Evolutionary conservation across 2,888 invertebrate genomes (phyloP), one percentile per base, ranked within the genome.

Genomic region (Trachelus stipa): DNA sequence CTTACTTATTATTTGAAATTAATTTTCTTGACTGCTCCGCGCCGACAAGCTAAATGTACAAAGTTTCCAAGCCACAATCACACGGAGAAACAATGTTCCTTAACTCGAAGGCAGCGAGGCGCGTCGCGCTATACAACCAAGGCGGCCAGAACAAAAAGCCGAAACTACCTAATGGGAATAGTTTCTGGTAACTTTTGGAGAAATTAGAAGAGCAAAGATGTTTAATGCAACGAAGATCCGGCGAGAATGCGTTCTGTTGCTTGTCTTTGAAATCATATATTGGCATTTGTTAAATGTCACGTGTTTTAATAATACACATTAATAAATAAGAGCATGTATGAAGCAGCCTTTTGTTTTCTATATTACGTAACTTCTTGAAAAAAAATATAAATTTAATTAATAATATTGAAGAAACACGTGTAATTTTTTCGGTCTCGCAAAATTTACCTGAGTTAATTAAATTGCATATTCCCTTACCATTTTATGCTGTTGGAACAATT

Each of bases 161-260:
- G 84, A 84, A 86, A 86, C 88, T 85, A 86, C 83, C 85, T 88
- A 88, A 88, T 88, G 87, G 87, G 86, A 88, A 88, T 88, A 87
- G 87, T 88, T 87, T 80, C 80, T 73, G 79, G 78, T 78, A 85
- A 87, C 83, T 87, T 87, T 78, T 78, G 81, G 80, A 83, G 84
- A 85, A 87, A 86, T 87, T 87, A 87, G 83, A 85, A 84, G 83
- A 15, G 77, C 73, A 77, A 78, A 37, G 71, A 82, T 81, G 82
- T 81, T 84, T 82, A 85, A 85, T 81, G 82, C 81, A 82, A 84
- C 81, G 78, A 79, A 81, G 82, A 81, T 82, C 80, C 80, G 75
- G 74, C 69, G 31, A 74, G 81, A 80, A 80, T 69, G 69, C 69
- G 4, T 69, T 33, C 69, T 33, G 1, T 4, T n/a, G 11, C 69